phyloP scores from a whole-genome alignment of 2,888 invertebrate species.

The Parascotia fuliginaria region DNA sequence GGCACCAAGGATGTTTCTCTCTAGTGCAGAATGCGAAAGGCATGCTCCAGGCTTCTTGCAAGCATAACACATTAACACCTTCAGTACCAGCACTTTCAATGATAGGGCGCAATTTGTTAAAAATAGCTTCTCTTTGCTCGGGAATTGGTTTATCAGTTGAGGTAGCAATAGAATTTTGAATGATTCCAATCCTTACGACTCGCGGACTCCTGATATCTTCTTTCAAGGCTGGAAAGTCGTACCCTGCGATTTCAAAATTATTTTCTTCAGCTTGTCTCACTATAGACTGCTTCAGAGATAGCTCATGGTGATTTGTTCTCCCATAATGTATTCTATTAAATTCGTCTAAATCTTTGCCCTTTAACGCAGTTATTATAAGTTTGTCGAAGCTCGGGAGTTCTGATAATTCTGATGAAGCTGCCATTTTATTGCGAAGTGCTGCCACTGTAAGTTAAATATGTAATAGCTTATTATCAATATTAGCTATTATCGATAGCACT shows the following conservation, averaged over 20 bases:
- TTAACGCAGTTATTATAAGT: slow-evolving; percentile 55
- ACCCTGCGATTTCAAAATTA: slow-evolving; percentile 92
- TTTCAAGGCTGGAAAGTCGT: slow-evolving; percentile 87
- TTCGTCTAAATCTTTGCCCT: slow-evolving; percentile 85
- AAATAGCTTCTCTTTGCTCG: slow-evolving; percentile 92
- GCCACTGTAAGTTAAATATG: too few relatives aligned
- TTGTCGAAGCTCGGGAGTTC: slow-evolving; percentile 69
- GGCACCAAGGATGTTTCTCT: slow-evolving; percentile 98
- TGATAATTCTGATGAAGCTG: slow-evolving; percentile 54
- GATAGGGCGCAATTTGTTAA: slow-evolving; percentile 90
- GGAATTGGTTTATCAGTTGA: slow-evolving; percentile 90
- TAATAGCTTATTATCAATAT: too few relatives aligned
- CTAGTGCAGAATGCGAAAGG: slow-evolving; percentile 99
- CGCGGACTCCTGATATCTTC: slow-evolving; percentile 91
- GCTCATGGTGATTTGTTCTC: slow-evolving; percentile 82
- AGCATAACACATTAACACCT: slow-evolving; percentile 95
- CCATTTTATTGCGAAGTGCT: slow-evolving; percentile 45
- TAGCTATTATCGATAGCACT: neutral
- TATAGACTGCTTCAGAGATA: slow-evolving; percentile 82
- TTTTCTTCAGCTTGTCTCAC: slow-evolving; percentile 75
- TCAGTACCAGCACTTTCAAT: slow-evolving; percentile 91
- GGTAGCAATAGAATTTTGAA: slow-evolving; percentile 94
- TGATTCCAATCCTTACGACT: slow-evolving; percentile 92
- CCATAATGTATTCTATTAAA: slow-evolving; percentile 93
- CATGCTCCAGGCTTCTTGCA: slow-evolving; percentile 99